A percentile compares a stretch with the other conserved stretches of the same genome.
Evolutionary conservation across 2,797 vertebrate genomes (phyloP).

Genomic region (Limnodromus scolopaceus): DNA sequence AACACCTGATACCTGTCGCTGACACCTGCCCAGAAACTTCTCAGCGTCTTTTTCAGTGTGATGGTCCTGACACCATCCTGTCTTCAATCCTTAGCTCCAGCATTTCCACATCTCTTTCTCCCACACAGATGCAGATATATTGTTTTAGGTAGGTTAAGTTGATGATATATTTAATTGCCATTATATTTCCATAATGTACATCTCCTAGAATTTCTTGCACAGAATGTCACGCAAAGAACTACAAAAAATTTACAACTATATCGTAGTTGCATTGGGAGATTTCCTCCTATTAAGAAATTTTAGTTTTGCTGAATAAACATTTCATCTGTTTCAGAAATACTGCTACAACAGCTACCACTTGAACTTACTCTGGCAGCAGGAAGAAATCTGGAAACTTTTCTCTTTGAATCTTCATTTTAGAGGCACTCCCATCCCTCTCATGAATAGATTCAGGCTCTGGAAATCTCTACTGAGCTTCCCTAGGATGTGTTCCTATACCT

Average conservation of each 20-base stretch:
- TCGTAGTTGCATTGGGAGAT: background rate
- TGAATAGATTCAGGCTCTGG: background rate
- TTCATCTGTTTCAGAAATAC: background rate
- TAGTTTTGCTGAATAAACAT: background rate
- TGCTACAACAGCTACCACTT: background rate
- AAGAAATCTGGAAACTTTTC: background rate
- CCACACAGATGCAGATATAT: fast-evolving
- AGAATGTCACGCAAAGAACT: background rate
- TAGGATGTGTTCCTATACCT: background rate
- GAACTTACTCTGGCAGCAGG: background rate
- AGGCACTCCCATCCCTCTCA: background rate
- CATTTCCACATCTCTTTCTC: background rate
- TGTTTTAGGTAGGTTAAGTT: background rate
- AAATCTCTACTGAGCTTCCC: background rate
- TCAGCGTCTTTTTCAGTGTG: background rate
- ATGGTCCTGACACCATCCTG: background rate
- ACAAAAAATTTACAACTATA: background rate
- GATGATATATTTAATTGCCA: background rate
- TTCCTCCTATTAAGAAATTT: background rate
- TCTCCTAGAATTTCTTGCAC: background rate
- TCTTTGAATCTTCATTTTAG: background rate
- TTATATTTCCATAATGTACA: background rate
- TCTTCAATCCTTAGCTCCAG: background rate
- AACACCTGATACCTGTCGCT: background rate
- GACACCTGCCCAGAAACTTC: background rate